Evolutionary conservation across 2,797 vertebrate species (phyloP), one percentile per base, ranked within the genome.

Genomic region (Melanotaenia maccullochi): DNA sequence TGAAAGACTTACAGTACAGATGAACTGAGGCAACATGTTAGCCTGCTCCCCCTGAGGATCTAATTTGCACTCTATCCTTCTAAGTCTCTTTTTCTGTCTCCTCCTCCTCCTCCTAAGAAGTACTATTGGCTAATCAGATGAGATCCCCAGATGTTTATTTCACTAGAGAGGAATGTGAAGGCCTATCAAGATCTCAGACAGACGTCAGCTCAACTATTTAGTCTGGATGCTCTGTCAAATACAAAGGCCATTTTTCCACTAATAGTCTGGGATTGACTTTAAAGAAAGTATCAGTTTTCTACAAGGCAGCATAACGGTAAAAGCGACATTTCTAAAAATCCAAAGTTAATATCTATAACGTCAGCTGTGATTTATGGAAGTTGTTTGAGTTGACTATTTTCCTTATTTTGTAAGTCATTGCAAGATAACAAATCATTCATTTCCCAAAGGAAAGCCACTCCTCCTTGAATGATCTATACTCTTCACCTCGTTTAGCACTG

Each of bases 141-240:
- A 81, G 69, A 71, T 85, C 66, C 73, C 61, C 78, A 85, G 68
- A 84, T 86, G 85, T 87, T 88, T 89, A 79, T 90, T 80, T 85
- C 82, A 86, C 68, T 16, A 33, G 33, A 65, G 83, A 87, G 71
- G 83, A 89, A 89, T 90, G 85, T 71, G 68, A 80, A 73, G 72
- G 44, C 57, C 66, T 68, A 79, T 90, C 85, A 83, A 73, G 73
- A 79, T 85, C 54, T 77, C 65, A 79, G 80, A 76, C 66, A 66
- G 78, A 81, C 55, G 57, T 73, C 75, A 79, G 71, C 69, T 80
- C 11, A 47, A 47, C 38, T 78, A 84, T 86, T 89, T 78, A 68
- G 71, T 79, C 67, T 83, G 56, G 57, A 74, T 38, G 16, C n/a
- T 1, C 14, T 68, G 60, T 49, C 58, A 79, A 83, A 75, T 63